phyloP scores from a whole-genome alignment of 1,140 invertebrate species.

The Drosophila tristis region DNA sequence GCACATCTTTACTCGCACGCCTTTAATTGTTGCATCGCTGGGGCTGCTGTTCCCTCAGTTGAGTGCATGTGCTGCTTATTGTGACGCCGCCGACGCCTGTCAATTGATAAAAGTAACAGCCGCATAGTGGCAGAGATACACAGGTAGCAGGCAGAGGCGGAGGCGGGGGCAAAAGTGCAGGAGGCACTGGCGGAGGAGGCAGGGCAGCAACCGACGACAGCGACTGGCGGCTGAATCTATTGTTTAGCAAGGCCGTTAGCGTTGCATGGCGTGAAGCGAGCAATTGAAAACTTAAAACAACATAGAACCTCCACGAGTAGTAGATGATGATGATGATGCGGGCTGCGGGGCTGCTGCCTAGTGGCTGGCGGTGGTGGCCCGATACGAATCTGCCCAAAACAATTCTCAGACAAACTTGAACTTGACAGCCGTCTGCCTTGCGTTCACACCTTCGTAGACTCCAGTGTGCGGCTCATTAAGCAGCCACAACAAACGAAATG shows the following conservation, averaged over 20 bases:
- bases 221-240: conserved; percentile 64
- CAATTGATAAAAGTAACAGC: conserved; percentile 74
- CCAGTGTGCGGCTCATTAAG: conserved; percentile 31
- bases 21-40: conserved; percentile 74
- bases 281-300: conserved; percentile 48
- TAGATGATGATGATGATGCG: conserved; percentile 1
- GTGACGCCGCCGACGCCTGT: conserved; percentile 63
- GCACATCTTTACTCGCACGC: conserved; percentile 59
- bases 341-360: conserved; percentile 18
- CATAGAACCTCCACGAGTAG: conserved; percentile 26
- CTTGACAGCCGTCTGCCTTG: conserved; percentile 65
- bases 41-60: conserved; percentile 56
- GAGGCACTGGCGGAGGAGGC: no score
- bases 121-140: no score
- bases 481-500: conserved; percentile 30
- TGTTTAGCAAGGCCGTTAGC: conserved; percentile 81
- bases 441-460: conserved; percentile 57
- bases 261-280: conserved; percentile 77
- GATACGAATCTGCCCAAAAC: conserved; percentile 72
- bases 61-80: conserved; percentile 69
- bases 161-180: no score
- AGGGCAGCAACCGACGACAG: conserved; percentile 10
- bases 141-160: conserved; percentile 10
- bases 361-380: conserved; percentile 10
- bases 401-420: conserved; percentile 72